Evolutionary conservation across 2,113 vertebrate species (phyloP), one percentile per base, ranked within the genome.

Genomic region (Menidia beryllina): DNA sequence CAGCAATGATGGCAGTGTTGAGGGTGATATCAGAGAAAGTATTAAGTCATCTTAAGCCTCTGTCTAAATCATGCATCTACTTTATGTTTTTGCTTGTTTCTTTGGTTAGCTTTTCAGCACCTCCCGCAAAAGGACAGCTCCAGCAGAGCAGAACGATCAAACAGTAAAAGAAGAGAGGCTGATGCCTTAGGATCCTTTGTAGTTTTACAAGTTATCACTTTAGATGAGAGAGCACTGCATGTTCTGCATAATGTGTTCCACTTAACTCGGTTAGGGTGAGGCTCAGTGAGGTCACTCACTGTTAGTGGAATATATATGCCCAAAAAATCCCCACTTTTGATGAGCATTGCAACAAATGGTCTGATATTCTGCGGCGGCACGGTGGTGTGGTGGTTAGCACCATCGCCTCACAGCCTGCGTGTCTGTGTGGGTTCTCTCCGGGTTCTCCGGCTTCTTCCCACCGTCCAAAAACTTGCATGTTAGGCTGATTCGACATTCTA

Each of bases 91-190:
- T 23, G 8, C 25, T 53, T 52, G 26, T 67, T 82, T 34, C 30
- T 60, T 58, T 7, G n/a, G 8, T 21, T 53, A n/a, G n/a, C 49
- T 23, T 67, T 82, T 83, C 84, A 78, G 79, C 69, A 88, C 78
- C 45, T 20, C 0, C 1, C 68, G 27, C 53, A 65, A 38, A 63
- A 73, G 75, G 67, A 87, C 77, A 77, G 85, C 64, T 86, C 60
- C 77, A 39, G 21, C 34, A 56, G 71, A 39, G n/a, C 48, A 14
- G 8, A 36, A 20, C 20, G 43, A 57, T 50, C 51, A 66, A 60
- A 75, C 49, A 49, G 34, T 19, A 9, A 26, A 55, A 55, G 6
- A 20, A 23, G 10, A 21, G 25, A 20, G 50, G 63, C 1, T 23
- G 24, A 3, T 26, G 7, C 43, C 7, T 21, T 5, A 39, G 39